Base-by-base conservation (phyloP, 2,888 invertebrate genomes). In the Crossocerus cetratus region DNA sequence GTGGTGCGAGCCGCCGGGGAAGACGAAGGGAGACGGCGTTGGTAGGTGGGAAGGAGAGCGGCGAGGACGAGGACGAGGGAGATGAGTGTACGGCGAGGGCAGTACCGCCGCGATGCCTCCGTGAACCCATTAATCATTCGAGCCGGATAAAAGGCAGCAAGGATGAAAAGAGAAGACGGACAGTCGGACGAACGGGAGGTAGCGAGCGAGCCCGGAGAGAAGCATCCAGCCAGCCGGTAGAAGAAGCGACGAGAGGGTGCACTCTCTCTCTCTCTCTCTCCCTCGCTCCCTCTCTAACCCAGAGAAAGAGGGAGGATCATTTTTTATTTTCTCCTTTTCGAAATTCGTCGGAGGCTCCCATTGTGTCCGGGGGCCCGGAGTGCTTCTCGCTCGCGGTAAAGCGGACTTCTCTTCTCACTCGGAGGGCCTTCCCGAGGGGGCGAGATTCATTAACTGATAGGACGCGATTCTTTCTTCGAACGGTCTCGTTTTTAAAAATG, bases 101-200 rank as follows among this genome's bases (percentile, higher is more conserved):
- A 42, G 42, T 55, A 64, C 69, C 65, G 67, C 61, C 69, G 61
- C 77, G 78, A 72, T 75, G 81, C 81, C 83, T 81, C 74, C 73
- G 83, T 83, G 88, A 85, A 87, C 86, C 84, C 89, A 90, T 90
- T 90, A 90, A 90, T 89, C 89, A 89, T 89, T 82, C 80, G 65
- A 76, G 79, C 77, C 75, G 85, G 86, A 86, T 86, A 87, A 82
- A 87, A 89, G 87, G 86, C 85, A 83, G 80, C 72, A 84, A 72
- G 81, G 83, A 83, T 77, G 79, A 83, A 80, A 83, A 82, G 82
- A 79, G 80, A 83, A 84, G 87, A 87, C 83, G 85, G 85, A 86
- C 86, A 83, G 83, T 82, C 83, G 82, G 80, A 84, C 72, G 80
- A 74, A 83, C 81, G 78, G 69, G 56, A 60, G 64, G 68, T 69